phyloP scores from a whole-genome alignment of 1,140 invertebrate species.

The Hylaeus anthracinus region DNA sequence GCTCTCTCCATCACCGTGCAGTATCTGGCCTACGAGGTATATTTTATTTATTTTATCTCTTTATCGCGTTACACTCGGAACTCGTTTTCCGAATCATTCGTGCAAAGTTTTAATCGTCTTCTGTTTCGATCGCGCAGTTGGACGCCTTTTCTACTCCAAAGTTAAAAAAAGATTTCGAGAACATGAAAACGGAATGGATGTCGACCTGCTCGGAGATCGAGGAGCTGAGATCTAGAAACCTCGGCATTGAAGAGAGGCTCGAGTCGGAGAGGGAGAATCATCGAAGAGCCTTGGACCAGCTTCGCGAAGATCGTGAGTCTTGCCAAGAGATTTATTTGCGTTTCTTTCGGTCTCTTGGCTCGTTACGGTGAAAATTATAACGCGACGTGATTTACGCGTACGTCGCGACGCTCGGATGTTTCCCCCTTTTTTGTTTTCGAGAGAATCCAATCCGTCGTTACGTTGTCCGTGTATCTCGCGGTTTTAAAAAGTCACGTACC shows the following conservation, averaged over 20 bases:
- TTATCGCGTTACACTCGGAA: too few relatives aligned
- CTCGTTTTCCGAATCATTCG: not conserved
- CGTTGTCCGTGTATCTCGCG: not conserved
- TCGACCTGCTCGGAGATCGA: slow-evolving; percentile 80
- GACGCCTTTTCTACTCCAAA: slow-evolving; percentile 83
- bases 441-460: not conserved
- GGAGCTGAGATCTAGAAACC: slow-evolving; percentile 79
- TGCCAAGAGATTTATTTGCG: slow-evolving; percentile 48
- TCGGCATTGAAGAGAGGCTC: slow-evolving; percentile 81
- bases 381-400: slow-evolving; percentile 18
- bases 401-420: not conserved
- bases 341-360: slow-evolving; percentile 30
- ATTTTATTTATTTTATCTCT: not conserved
- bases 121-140: slow-evolving; percentile 78
- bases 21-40: slow-evolving; percentile 86
- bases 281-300: slow-evolving; percentile 70
- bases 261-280: slow-evolving; percentile 76
- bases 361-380: slow-evolving; percentile 3
- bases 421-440: not conserved
- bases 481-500: slow-evolving; percentile 1
- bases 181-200: slow-evolving; percentile 79
- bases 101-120: not conserved
- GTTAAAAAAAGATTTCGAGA: slow-evolving; percentile 81
- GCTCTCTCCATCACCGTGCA: slow-evolving; percentile 87
- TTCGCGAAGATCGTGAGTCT: slow-evolving; percentile 73